A percentile compares a stretch with the other conserved stretches of the same genome.
Conservation (phyloP, 2,888 invertebrate species). For the Nephrotoma appendiculata region DNA sequence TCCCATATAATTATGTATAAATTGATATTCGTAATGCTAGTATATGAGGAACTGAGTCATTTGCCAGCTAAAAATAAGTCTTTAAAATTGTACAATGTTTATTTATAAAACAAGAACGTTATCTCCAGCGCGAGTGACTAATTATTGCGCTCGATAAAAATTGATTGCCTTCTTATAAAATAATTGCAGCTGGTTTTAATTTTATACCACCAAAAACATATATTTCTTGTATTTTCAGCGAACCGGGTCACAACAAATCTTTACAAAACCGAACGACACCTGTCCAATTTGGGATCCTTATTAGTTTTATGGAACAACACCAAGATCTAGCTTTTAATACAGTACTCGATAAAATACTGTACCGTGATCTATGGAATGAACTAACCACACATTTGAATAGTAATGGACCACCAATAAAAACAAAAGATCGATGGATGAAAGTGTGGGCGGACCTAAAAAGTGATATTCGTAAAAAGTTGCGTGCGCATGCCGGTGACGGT, state of each 20-base stretch:
- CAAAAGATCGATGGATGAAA: slow-evolving; percentile 1
- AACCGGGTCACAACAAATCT: neutral
- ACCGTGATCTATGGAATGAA: neutral
- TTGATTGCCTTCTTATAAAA: too few relatives aligned
- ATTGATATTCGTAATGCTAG: too few relatives aligned
- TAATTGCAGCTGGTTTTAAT: too few relatives aligned
- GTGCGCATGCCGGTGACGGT: neutral
- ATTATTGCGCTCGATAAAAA: too few relatives aligned
- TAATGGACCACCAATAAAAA: neutral
- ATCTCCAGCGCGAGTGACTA: too few relatives aligned
- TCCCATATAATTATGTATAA: too few relatives aligned
- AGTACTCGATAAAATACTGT: neutral
- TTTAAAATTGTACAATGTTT: too few relatives aligned
- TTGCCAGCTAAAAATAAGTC: too few relatives aligned
- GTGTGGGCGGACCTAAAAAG: slow-evolving; percentile 1
- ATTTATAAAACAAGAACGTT: too few relatives aligned
- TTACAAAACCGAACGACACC: neutral
- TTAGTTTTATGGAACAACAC: neutral
- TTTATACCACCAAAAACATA: neutral
- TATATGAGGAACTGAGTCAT: too few relatives aligned
- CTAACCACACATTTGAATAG: neutral
- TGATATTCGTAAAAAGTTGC: neutral
- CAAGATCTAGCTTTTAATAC: neutral
- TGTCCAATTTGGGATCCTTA: neutral
- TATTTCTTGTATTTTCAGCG: neutral